Conservation (phyloP, 2,113 vertebrate species). For the Oreochromis spilurus region DNA sequence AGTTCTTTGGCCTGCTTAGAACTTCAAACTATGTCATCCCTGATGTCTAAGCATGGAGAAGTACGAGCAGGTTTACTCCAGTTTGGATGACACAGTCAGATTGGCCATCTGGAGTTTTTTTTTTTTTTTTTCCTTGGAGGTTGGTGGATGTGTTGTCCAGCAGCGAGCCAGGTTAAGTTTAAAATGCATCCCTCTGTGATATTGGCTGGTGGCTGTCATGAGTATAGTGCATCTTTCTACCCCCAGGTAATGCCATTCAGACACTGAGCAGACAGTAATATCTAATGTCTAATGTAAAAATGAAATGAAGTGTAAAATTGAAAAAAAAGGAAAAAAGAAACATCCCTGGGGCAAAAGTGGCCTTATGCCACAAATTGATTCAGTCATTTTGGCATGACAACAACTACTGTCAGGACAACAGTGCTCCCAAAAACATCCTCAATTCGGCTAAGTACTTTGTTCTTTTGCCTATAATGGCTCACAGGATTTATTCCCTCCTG, state of each 20-base stretch:
- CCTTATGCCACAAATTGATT: conserved; percentile 5
- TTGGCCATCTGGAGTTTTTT: conserved; percentile 41
- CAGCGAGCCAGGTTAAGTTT: background rate
- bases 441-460: background rate
- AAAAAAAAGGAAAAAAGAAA: background rate
- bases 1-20: conserved; percentile 28
- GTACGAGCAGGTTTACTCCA: conserved; percentile 24
- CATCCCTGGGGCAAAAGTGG: background rate
- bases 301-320: conserved; percentile 36
- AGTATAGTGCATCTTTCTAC: background rate
- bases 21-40: conserved; percentile 26
- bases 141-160: conserved; percentile 15
- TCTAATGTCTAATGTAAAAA: conserved; percentile 6
- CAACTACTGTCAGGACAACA: background rate
- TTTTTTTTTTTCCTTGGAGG: background rate
- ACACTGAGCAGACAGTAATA: background rate
- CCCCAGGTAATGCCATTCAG: background rate
- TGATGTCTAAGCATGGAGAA: conserved; percentile 7
- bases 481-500: background rate
- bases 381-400: conserved; percentile 9
- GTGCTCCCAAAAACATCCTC: background rate
- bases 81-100: conserved; percentile 17
- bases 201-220: background rate
- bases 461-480: background rate
- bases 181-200: conserved; percentile 6